Evolutionary conservation across 2,797 vertebrate genomes (phyloP).

Genomic region (Zonotrichia albicollis): DNA sequence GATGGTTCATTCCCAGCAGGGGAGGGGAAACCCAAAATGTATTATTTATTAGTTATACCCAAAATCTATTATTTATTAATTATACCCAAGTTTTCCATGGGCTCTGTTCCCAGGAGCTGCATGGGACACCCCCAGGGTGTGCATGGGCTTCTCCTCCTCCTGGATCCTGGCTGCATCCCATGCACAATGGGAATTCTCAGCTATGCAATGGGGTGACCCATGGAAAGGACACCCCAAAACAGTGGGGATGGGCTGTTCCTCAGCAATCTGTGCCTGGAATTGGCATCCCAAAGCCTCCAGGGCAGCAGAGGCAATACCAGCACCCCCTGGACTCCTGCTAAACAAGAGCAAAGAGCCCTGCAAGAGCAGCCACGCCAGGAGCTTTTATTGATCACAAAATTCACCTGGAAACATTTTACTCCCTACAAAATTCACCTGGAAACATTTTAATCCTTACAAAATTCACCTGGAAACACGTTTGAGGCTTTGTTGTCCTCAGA

Average conservation of each 20-base stretch:
- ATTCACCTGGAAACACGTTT: background rate
- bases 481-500: background rate
- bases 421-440: background rate
- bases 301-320: background rate
- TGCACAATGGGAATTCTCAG: fast-evolving
- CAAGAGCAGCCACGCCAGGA: background rate
- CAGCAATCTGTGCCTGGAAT: background rate
- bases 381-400: background rate
- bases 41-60: too few species aligned
- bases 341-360: background rate
- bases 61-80: too few species aligned
- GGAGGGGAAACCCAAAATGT: background rate
- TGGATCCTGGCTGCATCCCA: background rate
- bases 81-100: background rate
- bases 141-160: background rate
- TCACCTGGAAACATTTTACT: background rate
- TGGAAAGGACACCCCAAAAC: background rate
- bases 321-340: background rate
- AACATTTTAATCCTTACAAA: background rate
- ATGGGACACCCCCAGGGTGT: fast-evolving
- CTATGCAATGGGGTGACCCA: background rate
- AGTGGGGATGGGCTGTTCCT: background rate
- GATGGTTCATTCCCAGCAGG: background rate
- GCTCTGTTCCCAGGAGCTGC: background rate
- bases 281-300: background rate